Evolutionary conservation across 2,888 invertebrate genomes (phyloP).

Genomic region (Caenorhabditis drosophilae): DNA sequence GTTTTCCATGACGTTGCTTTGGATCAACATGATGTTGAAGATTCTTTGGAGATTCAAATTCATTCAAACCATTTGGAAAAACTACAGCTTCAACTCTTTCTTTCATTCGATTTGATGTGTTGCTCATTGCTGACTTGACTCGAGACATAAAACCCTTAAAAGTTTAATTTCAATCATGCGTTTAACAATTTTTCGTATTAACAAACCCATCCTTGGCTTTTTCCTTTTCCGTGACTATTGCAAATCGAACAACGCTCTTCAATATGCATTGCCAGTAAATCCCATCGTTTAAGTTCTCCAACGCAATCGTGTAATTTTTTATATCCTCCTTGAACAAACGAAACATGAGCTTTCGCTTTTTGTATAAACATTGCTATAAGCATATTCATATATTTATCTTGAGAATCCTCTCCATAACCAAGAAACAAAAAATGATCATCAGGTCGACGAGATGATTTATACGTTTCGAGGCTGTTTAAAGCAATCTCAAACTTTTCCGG

Average conservation of each 20-base stretch:
- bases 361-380: slow-evolving; percentile 95
- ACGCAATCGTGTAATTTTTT: slow-evolving; percentile 69
- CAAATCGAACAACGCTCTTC: slow-evolving; percentile 22
- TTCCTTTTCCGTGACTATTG: slow-evolving; percentile 5
- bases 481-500: slow-evolving; percentile 92
- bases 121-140: slow-evolving; percentile 24
- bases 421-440: slow-evolving; percentile 78
- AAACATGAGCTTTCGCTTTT: slow-evolving; percentile 88
- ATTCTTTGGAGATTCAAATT: slow-evolving; percentile 2
- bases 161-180: too few species aligned
- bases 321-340: slow-evolving; percentile 90
- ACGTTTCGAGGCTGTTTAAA: slow-evolving; percentile 88
- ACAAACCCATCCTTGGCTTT: slow-evolving; percentile 29
- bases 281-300: slow-evolving; percentile 15
- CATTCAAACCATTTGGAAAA: slow-evolving; percentile 12
- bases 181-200: not conserved
- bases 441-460: slow-evolving; percentile 78
- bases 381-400: slow-evolving; percentile 85
- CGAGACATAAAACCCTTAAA: slow-evolving; percentile 31
- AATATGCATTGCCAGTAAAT: slow-evolving; percentile 28
- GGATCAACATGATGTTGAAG: slow-evolving; percentile 80
- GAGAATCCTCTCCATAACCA: slow-evolving; percentile 71
- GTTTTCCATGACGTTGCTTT: slow-evolving; percentile 80
- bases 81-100: slow-evolving; percentile 34
- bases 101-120: slow-evolving; percentile 29